Evolutionary conservation across 2,888 invertebrate species (phyloP), one percentile per base, ranked within the genome.

Genomic region (Drosophila pullipes): DNA sequence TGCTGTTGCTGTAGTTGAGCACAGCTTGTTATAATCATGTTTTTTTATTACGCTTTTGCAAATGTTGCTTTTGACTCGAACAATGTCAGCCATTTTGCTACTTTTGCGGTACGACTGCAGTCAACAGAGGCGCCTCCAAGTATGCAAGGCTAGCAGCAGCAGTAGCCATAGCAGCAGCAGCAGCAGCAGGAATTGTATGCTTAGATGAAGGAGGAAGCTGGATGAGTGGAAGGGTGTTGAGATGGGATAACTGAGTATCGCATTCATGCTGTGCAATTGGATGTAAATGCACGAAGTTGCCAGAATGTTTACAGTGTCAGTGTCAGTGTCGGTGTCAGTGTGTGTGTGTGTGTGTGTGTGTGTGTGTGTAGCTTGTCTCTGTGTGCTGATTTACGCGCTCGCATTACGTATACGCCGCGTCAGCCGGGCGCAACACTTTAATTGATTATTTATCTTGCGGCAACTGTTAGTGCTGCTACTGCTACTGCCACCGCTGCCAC

Each of bases 61-160:
- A 63, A 71, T 74, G 79, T 62, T 65, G 78, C 71, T 73, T 89
- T 86, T 86, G 89, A 73, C 82, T 79, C 73, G 59, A 86, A 85
- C 87, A 89, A 85, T 85, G 85, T 85, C 87, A 84, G 87, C 87
- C 79, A 89, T 89, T 89, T 86, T 73, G 89, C 50, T 55, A 62
- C 72, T 61, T 78, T 81, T 74, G 78, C 81, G 74, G 69, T 59
- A 59, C 64, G 60, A 31, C 63, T 59, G 57, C 55, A 60, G 69
- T 65, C 44, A 35, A 28, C 53, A 41, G 37, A 66, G 71, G 47
- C 67, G 71, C 75, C 69, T 28, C 60, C 37, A 68, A 75, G 68
- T 65, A 75, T 78, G 70, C 74, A 44, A 55, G 37, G 39, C 68
- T 13, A 41, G 30, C 22, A 7, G 7, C 31, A 30, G 13, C 52